Percentiles rank a stretch among this genome's conserved stretches.
Conservation (phyloP, 1,140 invertebrate genomes). For the Magallana gigas region DNA sequence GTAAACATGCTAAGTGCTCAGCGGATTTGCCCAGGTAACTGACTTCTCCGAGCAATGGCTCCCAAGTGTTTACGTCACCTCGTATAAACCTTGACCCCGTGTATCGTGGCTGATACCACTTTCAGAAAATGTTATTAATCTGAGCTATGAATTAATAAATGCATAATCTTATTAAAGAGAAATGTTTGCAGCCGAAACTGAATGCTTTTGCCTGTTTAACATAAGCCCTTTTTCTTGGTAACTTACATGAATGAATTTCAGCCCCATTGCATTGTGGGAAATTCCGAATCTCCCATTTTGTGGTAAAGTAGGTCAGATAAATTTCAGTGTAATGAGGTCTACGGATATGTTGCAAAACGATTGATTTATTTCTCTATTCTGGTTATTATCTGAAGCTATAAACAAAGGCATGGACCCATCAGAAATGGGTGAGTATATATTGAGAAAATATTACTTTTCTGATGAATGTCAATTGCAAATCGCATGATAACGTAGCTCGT, state of each 20-base stretch:
- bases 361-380: slow-evolving; percentile 43
- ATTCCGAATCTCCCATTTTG: slow-evolving; percentile 1
- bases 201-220: too few species aligned
- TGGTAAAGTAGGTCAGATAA: slow-evolving; percentile 51
- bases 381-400: slow-evolving; percentile 29
- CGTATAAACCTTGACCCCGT: slow-evolving; percentile 9
- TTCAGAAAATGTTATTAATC: neutral
- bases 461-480: neutral
- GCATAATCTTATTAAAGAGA: too few species aligned
- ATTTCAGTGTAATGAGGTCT: slow-evolving; percentile 43
- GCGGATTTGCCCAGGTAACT: neutral
- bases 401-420: slow-evolving; percentile 59
- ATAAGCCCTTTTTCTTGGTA: too few species aligned
- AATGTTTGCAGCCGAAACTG: too few species aligned
- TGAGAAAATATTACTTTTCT: neutral
- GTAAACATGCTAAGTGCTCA: neutral
- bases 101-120: neutral
- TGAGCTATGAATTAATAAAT: too few species aligned
- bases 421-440: slow-evolving; percentile 62
- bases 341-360: slow-evolving; percentile 34
- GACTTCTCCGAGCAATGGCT: slow-evolving; percentile 21
- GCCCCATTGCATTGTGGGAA: slow-evolving; percentile 50
- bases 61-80: slow-evolving; percentile 35
- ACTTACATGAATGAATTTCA: neutral
- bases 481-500: slow-evolving; percentile 11